Evolutionary conservation across 2,113 vertebrate genomes (phyloP).

Genomic region (Casuarius casuarius): DNA sequence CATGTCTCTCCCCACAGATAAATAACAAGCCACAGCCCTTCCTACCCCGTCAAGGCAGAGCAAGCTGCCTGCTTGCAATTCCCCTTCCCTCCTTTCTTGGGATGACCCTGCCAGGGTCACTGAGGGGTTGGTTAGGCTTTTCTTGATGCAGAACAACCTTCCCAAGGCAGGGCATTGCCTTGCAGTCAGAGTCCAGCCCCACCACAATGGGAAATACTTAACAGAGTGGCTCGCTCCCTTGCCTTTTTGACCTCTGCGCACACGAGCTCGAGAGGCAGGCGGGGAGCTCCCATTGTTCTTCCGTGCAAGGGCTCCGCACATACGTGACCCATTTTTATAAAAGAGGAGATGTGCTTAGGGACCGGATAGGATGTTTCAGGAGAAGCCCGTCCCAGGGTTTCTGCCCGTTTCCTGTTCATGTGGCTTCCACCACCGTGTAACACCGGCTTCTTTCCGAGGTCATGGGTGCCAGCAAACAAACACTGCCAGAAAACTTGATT

Average conservation of each 20-base stretch:
- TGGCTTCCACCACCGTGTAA: not conserved
- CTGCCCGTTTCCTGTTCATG: not conserved
- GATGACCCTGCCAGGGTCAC: not conserved
- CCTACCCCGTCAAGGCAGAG: too few species aligned
- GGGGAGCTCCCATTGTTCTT: not conserved
- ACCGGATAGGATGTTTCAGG: not conserved
- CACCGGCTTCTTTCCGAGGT: not conserved
- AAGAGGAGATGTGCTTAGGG: not conserved
- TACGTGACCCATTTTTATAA: not conserved
- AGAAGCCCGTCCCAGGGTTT: not conserved
- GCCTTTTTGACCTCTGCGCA: not conserved
- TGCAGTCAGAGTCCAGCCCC: not conserved
- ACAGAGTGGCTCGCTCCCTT: not conserved
- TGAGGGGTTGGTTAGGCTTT: not conserved
- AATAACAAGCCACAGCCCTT: too few species aligned
- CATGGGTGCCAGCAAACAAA: not conserved
- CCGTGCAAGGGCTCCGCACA: not conserved
- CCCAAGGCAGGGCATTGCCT: not conserved
- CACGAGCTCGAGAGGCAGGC: not conserved
- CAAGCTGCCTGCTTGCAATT: not conserved
- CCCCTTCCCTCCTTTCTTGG: not conserved
- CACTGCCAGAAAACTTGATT: not conserved
- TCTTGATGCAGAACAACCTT: not conserved
- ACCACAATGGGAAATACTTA: not conserved
- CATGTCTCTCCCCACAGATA: not conserved